A percentile compares a stretch with the other conserved stretches of the same genome.
These are phyloP conservation scores for Lindbergichthys nudifrons DNA, from an alignment of 2,797 vertebrate genomes.

Conservation along the genomic window DNA sequence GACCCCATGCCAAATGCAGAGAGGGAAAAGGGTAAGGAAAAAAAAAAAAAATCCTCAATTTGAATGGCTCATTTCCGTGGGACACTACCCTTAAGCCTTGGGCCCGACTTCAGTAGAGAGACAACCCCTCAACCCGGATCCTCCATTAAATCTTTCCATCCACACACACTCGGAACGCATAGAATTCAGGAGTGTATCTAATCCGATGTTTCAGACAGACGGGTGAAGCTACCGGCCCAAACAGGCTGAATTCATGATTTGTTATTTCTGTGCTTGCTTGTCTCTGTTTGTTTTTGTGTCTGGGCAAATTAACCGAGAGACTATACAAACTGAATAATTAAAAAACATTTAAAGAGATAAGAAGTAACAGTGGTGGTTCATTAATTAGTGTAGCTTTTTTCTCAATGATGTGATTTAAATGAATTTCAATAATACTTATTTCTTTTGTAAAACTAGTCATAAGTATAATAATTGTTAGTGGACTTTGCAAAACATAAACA, in stretches of 20 bases:
- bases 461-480: not conserved
- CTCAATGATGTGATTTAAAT: no score
- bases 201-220: conserved; percentile 56
- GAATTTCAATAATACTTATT: no score
- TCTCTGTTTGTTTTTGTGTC: conserved; percentile 34
- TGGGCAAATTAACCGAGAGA: conserved; percentile 13
- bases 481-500: not conserved
- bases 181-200: conserved; percentile 51
- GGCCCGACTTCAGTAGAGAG: conserved; percentile 66
- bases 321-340: conserved; percentile 2
- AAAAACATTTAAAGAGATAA: conserved; percentile 17
- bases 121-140: conserved; percentile 53
- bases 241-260: conserved; percentile 24
- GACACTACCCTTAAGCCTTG: conserved; percentile 75
- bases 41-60: conserved; percentile 80
- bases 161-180: conserved; percentile 24
- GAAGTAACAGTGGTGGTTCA: not conserved
- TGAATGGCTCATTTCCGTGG: conserved; percentile 81
- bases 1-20: conserved; percentile 61
- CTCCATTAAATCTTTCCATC: conserved; percentile 47
- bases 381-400: not conserved
- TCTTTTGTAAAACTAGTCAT: not conserved
- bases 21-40: conserved; percentile 64
- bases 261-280: conserved; percentile 33
- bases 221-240: conserved; percentile 15